Base-by-base conservation (phyloP, 2,888 invertebrate genomes). In the Tetragonisca angustula region DNA sequence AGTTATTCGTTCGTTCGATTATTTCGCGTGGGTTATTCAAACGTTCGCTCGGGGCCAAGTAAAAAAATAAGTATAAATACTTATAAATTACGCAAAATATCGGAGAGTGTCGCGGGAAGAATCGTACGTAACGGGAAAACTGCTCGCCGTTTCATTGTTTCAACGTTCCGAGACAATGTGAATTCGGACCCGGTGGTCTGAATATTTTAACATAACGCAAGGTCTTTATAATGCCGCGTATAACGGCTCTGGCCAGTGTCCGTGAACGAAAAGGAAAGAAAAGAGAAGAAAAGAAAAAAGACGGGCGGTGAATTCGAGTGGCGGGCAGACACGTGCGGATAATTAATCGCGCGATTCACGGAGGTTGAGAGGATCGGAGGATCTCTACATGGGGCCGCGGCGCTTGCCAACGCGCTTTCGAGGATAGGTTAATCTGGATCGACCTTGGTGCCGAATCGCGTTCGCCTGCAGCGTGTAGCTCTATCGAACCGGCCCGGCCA, bases 401-500 rank as follows among this genome's bases (percentile, higher is more conserved):
- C 49, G 64, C 21, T 72, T 54, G 74, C 24, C 24, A 76, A n/a
- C 75, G 71, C 81, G 71, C 81, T 79, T 43, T 81, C 61, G 27
- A 52, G 82, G 78, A 52, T 85, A 83, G 78, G 79, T 81, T 89
- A 86, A 91, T 88, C 89, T 76, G 85, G 86, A n/a, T 67, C 83
- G 91, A 91, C 92, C 92, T 92, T 92, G 91, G 86, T 76, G 80
- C 77, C 56, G 76, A 83, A 84, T 87, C 81, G 88, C 85, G 85
- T 90, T 87, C 87, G 88, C 86, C 89, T 89, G 89, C 89, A 90
- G 85, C 88, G 86, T 82, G 82, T 62, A 87, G 93, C 93, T 92
- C 88, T 93, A 93, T 93, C 92, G 93, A 93, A 93, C 93, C 90
- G 86, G 89, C 91, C 91, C 91, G 92, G 91, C 91, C 92, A 91